Percentiles rank a stretch among this genome's conserved stretches.
These are phyloP conservation scores for Popillia japonica DNA, from an alignment of 1,140 invertebrate genomes.

Conservation along the genomic window DNA sequence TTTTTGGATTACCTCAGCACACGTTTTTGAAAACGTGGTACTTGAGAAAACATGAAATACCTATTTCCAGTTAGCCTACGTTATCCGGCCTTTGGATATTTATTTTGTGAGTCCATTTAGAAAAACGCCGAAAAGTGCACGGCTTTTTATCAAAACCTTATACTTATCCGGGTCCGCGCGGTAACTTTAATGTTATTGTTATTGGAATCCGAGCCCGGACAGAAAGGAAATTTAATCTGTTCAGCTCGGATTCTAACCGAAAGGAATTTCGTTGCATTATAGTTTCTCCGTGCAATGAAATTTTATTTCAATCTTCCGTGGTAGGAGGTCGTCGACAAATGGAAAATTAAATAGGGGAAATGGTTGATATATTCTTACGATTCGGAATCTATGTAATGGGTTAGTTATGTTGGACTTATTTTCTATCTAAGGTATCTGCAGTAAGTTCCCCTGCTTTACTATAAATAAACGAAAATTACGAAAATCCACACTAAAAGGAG, in stretches of 20 bases:
- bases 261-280: conserved; percentile 15
- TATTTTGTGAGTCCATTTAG: background rate
- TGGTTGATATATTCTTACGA: too few species aligned
- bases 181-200: conserved; percentile 13
- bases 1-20: too few species aligned
- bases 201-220: conserved; percentile 2
- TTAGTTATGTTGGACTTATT: too few species aligned
- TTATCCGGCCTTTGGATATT: background rate
- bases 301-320: conserved; percentile 18
- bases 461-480: too few species aligned
- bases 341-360: background rate
- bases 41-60: background rate
- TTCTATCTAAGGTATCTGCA: too few species aligned
- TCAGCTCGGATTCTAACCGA: background rate
- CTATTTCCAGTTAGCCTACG: background rate
- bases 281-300: background rate
- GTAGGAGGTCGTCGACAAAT: background rate
- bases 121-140: conserved; percentile 22
- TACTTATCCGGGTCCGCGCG: background rate
- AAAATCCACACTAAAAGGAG: too few species aligned
- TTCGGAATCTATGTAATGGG: too few species aligned
- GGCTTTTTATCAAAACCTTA: background rate
- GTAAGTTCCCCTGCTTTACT: too few species aligned
- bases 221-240: conserved; percentile 27
- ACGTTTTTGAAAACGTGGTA: too few species aligned